Percentiles rank a stretch among this genome's conserved stretches.
phyloP scores from a whole-genome alignment of 2,113 vertebrate genomes.

The Arizona elegans region DNA sequence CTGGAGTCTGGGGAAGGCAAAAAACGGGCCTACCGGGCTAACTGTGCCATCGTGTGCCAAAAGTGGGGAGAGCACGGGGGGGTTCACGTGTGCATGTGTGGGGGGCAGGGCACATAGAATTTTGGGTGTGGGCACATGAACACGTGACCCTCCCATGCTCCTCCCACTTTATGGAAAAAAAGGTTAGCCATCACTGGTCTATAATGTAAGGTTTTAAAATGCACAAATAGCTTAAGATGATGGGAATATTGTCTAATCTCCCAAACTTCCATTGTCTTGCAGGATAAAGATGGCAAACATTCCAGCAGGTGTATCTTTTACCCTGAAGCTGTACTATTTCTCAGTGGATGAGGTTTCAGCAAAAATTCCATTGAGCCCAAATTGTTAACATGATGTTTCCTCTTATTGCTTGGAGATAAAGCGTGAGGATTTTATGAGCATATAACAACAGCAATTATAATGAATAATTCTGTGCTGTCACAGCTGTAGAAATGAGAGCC shows the following conservation, averaged over 20 bases:
- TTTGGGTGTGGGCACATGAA: no score
- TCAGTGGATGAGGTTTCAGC: conserved; percentile 34
- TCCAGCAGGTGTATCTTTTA: conserved; percentile 25
- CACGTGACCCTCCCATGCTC: no score
- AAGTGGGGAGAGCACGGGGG: no score
- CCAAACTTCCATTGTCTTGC: conserved; percentile 8
- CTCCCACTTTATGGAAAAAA: no score
- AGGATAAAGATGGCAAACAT: conserved; percentile 23
- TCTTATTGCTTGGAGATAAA: neutral
- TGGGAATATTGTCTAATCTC: conserved; percentile 1
- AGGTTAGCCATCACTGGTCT: no score
- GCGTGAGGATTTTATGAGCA: neutral
- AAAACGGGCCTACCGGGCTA: no score
- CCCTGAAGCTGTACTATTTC: conserved; percentile 20
- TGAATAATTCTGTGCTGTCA: neutral
- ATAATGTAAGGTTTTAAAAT: neutral
- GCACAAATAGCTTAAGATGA: neutral
- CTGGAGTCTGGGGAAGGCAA: no score
- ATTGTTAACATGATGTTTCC: neutral
- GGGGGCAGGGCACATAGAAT: no score
- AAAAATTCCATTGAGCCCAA: neutral
- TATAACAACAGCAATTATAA: neutral
- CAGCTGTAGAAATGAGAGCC: conserved; percentile 1
- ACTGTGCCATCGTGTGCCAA: no score
- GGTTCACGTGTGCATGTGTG: no score